Percentiles rank a stretch among this genome's conserved stretches.
Conservation (phyloP, 2,888 invertebrate species). For the Pyrrhia umbra region DNA sequence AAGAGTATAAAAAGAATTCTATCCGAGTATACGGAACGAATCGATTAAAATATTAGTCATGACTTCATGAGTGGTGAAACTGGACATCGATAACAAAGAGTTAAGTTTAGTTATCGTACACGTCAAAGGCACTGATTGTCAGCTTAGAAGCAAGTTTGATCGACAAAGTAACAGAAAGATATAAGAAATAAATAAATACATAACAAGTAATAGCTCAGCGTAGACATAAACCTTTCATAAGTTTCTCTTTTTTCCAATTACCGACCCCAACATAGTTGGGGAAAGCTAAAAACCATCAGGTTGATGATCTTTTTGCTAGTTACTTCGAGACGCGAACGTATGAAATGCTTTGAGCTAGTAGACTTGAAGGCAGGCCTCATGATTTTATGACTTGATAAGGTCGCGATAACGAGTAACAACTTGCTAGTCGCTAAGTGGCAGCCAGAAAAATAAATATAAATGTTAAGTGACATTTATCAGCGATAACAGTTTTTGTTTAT, state of each 20-base stretch:
- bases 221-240: no score
- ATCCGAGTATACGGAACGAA: conserved; percentile 48
- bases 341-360: conserved; percentile 48
- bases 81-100: conserved; percentile 55
- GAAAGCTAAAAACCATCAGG: no score
- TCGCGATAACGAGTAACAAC: conserved; percentile 23
- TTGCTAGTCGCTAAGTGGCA: conserved; percentile 3
- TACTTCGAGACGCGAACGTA: conserved; percentile 24
- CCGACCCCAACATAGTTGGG: no score
- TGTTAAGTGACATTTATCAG: conserved; percentile 1
- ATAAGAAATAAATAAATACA: conserved; percentile 15
- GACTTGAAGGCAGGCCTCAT: conserved; percentile 34
- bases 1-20: conserved; percentile 39
- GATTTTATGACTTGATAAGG: conserved; percentile 21
- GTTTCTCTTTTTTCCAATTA: no score
- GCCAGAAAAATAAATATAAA: conserved; percentile 2
- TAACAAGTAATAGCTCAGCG: conserved; percentile 4
- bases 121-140: conserved; percentile 75
- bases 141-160: conserved; percentile 55
- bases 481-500: conserved; percentile 7
- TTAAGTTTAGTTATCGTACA: conserved; percentile 63
- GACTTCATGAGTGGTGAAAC: conserved; percentile 51
- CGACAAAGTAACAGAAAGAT: conserved; percentile 27
- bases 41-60: conserved; percentile 59
- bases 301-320: no score